Evolutionary conservation across 2,888 invertebrate species (phyloP).

Genomic region (Lepeophtheirus nordmannii): DNA sequence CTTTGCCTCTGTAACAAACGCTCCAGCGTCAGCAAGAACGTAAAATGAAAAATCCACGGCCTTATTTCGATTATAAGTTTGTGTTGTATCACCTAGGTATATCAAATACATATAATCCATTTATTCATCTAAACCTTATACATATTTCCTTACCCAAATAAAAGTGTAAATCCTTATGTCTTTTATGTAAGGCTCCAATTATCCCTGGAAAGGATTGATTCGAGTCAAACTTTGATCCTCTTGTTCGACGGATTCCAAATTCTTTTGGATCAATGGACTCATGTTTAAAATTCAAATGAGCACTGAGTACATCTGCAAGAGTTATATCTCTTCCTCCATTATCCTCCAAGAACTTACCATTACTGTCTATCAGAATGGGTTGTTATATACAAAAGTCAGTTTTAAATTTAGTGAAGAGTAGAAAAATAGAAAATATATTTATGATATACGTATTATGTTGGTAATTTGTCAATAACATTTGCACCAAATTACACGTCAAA

Average conservation of each 20-base stretch:
- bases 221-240: constrained; percentile 2
- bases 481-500: too few relatives aligned
- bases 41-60: background rate
- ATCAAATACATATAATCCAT: background rate
- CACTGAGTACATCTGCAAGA: background rate
- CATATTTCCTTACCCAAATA: constrained; percentile 15
- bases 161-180: background rate
- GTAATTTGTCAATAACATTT: too few relatives aligned
- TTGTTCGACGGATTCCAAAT: background rate
- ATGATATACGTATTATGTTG: too few relatives aligned
- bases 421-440: too few relatives aligned
- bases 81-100: constrained; percentile 9
- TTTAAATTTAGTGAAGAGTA: too few relatives aligned
- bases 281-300: background rate
- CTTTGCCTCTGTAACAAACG: background rate
- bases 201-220: background rate
- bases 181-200: background rate
- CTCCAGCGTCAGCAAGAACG: constrained; percentile 15
- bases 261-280: constrained; percentile 2
- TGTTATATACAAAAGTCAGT: too few relatives aligned
- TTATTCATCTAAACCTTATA: too few relatives aligned
- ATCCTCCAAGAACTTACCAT: constrained; percentile 8
- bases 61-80: constrained; percentile 11
- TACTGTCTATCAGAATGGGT: background rate
- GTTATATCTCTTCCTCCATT: constrained; percentile 14